Conservation (phyloP, 2,797 vertebrate species). For the Potorous gilbertii region DNA sequence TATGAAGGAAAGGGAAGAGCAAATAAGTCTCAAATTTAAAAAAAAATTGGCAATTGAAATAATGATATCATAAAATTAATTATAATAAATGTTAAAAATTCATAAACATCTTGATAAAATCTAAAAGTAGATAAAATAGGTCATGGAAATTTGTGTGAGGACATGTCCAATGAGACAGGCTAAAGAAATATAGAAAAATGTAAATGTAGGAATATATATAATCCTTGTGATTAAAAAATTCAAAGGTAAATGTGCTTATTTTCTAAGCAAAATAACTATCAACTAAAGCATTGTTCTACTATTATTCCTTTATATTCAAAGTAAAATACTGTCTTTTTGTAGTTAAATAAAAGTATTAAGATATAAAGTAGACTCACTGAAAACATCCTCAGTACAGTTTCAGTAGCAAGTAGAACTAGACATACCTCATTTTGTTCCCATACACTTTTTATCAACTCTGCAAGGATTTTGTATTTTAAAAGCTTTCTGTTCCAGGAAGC, state of each 20-base stretch:
- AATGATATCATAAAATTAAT: too few species aligned
- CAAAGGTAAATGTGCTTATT: background rate
- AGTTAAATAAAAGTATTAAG: background rate
- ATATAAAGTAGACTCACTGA: background rate
- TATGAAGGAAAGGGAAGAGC: background rate
- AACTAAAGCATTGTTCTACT: background rate
- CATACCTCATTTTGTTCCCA: background rate
- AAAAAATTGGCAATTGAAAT: background rate
- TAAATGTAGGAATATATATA: background rate
- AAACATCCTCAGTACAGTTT: background rate
- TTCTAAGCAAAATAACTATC: background rate
- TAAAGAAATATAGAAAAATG: background rate
- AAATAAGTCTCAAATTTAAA: background rate
- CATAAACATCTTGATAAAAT: background rate
- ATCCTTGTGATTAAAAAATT: background rate
- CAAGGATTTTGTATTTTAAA: background rate
- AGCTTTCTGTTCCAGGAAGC: background rate
- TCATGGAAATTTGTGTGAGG: background rate
- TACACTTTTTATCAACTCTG: background rate
- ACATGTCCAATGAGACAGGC: background rate
- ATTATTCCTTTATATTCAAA: background rate
- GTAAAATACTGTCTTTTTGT: background rate
- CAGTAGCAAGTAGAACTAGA: background rate
- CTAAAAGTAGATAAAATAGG: background rate
- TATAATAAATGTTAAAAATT: background rate